Evolutionary conservation across 2,888 invertebrate genomes (phyloP).

Genomic region (Blastobasis lacticolella): DNA sequence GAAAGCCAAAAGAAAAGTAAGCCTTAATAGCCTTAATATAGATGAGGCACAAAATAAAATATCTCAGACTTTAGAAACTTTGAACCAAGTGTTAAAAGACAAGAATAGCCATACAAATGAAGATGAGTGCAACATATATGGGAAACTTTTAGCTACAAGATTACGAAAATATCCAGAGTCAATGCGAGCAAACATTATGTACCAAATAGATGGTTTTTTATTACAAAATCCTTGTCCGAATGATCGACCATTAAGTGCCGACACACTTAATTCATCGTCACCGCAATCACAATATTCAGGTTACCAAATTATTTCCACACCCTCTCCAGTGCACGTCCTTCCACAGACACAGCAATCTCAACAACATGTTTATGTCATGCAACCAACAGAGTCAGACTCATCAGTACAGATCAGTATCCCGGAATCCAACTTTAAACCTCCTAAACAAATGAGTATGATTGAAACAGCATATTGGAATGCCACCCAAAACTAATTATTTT

Average conservation of each 20-base stretch:
- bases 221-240: not conserved
- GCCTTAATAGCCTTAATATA: not conserved
- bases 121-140: slow-evolving; percentile 7
- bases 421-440: too few species aligned
- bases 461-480: too few species aligned
- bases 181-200: slow-evolving; percentile 1
- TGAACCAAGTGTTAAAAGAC: not conserved
- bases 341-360: not conserved
- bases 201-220: slow-evolving; percentile 4
- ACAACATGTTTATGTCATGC: too few species aligned
- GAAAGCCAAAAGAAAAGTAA: not conserved
- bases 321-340: not conserved
- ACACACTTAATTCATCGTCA: not conserved
- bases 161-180: slow-evolving; percentile 1
- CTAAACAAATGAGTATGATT: too few species aligned
- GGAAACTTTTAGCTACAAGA: slow-evolving; percentile 4
- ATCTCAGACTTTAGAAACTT: not conserved
- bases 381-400: too few species aligned
- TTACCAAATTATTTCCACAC: not conserved
- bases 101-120: not conserved
- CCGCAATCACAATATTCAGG: not conserved
- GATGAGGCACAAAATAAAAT: slow-evolving; percentile 6
- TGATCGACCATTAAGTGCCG: slow-evolving; percentile 1
- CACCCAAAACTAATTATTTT: too few species aligned
- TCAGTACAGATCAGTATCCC: too few species aligned